Evolutionary conservation across 2,113 vertebrate species (phyloP), one percentile per base, ranked within the genome.

Genomic region (Lepisosteus oculatus): DNA sequence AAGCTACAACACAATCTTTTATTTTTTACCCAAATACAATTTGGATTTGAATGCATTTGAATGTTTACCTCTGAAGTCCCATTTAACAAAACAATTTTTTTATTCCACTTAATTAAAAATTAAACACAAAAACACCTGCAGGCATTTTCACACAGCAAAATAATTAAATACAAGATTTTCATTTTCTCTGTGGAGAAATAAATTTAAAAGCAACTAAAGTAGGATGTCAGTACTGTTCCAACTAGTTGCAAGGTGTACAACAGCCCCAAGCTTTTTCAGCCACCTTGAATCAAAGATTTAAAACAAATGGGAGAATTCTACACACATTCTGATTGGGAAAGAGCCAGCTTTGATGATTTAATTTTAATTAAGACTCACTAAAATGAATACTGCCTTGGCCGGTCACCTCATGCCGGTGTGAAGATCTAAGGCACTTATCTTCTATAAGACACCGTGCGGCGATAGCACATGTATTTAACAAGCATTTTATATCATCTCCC

Each of bases 91-190:
- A 81, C 77, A 80, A 82, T 82, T 81, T 69, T 78, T 77, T 71
- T 83, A 76, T 67, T 74, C 66, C 44, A 72, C 69, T 67, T 81
- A 82, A 85, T 87, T 85, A 86, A 86, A 87, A 81, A 85, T 75
- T 75, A 84, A 87, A 85, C 82, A 78, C 72, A 81, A 84, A 80
- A 82, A 83, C 74, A 86, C 85, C 86, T 78, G 71, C 83, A 86
- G 89, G 81, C 75, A 6, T 51, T 51, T 51, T 77, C 74, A 75
- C 76, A 59, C 77, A 88, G 89, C 87, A 80, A 78, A 84, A 80
- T 87, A 87, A 91, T 90, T 92, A 87, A 90, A 91, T 86, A 87
- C 81, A 82, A 85, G 83, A 86, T 80, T 85, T 79, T 51, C 47
- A 51, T 72, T 86, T 84, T 56, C 77, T 75, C 82, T 77, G 15